Evolutionary conservation across 2,797 vertebrate genomes (phyloP), one percentile per base, ranked within the genome.

Genomic region (Trachurus trachurus): DNA sequence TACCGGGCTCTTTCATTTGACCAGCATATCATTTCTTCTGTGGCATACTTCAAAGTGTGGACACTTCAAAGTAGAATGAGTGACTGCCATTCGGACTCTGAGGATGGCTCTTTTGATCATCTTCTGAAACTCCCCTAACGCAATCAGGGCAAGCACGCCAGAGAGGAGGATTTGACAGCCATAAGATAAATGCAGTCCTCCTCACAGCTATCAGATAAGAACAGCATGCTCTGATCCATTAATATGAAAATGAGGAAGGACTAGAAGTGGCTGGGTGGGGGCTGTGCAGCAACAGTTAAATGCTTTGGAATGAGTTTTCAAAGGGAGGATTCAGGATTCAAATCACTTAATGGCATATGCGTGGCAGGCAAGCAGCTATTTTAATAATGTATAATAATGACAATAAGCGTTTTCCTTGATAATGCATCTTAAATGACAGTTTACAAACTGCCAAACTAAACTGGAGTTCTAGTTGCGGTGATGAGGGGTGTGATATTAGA

Each of bases 131-230:
- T 86, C 80, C 80, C 81, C 74, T 71, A 89, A 93, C 83, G 88
- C 81, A 92, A 94, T 93, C 86, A 91, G 87, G 80, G 85, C 80
- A 86, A 89, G 87, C 72, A 66, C 69, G 79, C 86, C 57, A 80
- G 84, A 89, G 86, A 89, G 86, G 90, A 88, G 88, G 91, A 90
- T 91, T 91, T 92, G 93, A 94, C 93, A 93, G 91, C 88, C 78
- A 87, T 88, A 90, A 94, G 93, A 95, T 94, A 94, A 94, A 94
- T 92, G 90, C 87, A 91, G 90, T 85, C 91, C 89, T 91, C 92
- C 91, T 93, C 85, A 82, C 84, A 89, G 88, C 91, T 90, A 94
- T 94, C 92, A 93, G 94, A 95, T 94, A 95, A 93, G 91, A 92
- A 56, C 88, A 87, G 92, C 87, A 81, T 87, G 89, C 88, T 84